Conservation (phyloP, 2,888 invertebrate genomes). For the Camponotus fellah region DNA sequence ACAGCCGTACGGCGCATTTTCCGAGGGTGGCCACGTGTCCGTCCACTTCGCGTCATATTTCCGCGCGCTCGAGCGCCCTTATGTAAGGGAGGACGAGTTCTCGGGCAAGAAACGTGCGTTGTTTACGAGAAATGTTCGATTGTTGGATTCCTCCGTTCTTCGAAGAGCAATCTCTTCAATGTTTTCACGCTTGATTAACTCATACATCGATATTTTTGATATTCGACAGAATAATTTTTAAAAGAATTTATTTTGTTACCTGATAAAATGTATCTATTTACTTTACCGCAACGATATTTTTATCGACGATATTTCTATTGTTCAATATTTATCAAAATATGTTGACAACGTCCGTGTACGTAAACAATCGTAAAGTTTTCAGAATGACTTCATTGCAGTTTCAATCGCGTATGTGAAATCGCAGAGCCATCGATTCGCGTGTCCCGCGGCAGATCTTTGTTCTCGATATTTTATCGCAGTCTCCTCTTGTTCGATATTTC, state of each 20-base stretch:
- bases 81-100: no score
- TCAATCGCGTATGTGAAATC: constrained; percentile 8
- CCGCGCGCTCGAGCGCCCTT: not conserved
- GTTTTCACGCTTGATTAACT: not conserved
- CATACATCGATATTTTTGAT: not conserved
- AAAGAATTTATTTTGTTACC: not conserved
- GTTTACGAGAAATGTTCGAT: not conserved
- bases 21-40: not conserved
- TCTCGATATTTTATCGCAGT: constrained; percentile 24
- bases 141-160: not conserved
- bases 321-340: not conserved
- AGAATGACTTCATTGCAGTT: constrained; percentile 18
- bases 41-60: constrained; percentile 19
- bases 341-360: not conserved
- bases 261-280: not conserved
- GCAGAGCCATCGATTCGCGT: constrained; percentile 9
- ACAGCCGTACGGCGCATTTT: constrained; percentile 33
- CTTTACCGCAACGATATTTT: not conserved
- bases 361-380: not conserved
- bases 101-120: not conserved
- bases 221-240: not conserved
- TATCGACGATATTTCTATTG: not conserved
- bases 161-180: not conserved
- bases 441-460: not conserved
- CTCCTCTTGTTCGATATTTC: constrained; percentile 34